Evolutionary conservation across 2,888 invertebrate species (phyloP).

Genomic region (Strigamia crassipes): DNA sequence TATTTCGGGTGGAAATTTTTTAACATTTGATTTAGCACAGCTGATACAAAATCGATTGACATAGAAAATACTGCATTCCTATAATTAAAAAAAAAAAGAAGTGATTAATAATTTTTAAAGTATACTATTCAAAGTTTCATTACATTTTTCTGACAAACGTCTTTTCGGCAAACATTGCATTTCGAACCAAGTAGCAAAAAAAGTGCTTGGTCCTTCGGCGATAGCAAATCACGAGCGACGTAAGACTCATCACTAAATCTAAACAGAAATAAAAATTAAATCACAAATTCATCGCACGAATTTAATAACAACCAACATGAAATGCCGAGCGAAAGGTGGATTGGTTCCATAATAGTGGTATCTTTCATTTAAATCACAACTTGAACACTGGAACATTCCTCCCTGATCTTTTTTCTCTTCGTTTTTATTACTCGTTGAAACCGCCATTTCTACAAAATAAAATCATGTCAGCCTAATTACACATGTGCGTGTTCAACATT

Average conservation of each 20-base stretch:
- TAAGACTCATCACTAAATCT: slow-evolving; percentile 48
- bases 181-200: slow-evolving; percentile 46
- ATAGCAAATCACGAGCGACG: slow-evolving; percentile 46
- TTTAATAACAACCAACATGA: slow-evolving; percentile 42
- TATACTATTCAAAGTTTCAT: neutral
- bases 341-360: slow-evolving; percentile 47
- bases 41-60: slow-evolving; percentile 44
- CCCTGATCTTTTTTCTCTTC: neutral
- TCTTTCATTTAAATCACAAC: slow-evolving; percentile 47
- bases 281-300: neutral
- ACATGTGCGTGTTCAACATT: too few species aligned
- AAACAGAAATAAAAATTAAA: slow-evolving; percentile 5
- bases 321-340: slow-evolving; percentile 45
- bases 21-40: slow-evolving; percentile 45
- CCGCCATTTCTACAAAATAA: neutral
- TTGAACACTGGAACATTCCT: slow-evolving; percentile 44
- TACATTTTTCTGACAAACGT: slow-evolving; percentile 46
- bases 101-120: too few species aligned
- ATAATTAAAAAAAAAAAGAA: neutral
- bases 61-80: slow-evolving; percentile 49
- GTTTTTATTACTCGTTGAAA: neutral
- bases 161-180: slow-evolving; percentile 37
- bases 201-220: slow-evolving; percentile 25
- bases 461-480: neutral
- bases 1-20: slow-evolving; percentile 46